These are phyloP conservation scores for Oreochromis mossambicus DNA, from an alignment of 2,797 vertebrate species.

Conservation along the genomic window DNA sequence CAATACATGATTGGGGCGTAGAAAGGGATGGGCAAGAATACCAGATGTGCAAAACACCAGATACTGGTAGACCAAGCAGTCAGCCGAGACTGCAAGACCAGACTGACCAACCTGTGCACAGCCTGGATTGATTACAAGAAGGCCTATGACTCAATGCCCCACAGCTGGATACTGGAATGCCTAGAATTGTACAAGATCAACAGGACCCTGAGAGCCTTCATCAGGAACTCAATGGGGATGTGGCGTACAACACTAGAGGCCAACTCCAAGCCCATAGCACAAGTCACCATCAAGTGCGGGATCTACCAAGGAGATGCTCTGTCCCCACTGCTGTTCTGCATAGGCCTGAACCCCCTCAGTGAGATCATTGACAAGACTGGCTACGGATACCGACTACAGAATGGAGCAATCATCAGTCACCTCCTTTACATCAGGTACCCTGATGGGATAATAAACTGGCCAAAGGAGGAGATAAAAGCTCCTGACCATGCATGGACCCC, in stretches of 20 bases:
- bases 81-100: too few species aligned
- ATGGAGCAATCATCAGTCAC: fast-evolving
- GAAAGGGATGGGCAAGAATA: too few species aligned
- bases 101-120: too few species aligned
- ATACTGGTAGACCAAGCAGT: too few species aligned
- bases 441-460: not conserved
- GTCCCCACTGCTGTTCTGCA: not conserved
- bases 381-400: fast-evolving
- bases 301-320: not conserved
- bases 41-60: too few species aligned
- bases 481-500: not conserved
- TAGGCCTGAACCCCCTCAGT: fast-evolving
- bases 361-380: fast-evolving
- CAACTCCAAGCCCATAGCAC: fast-evolving
- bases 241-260: fast-evolving
- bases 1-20: too few species aligned
- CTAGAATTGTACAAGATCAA: too few species aligned
- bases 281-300: fast-evolving
- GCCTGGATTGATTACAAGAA: too few species aligned
- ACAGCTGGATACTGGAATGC: too few species aligned
- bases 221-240: too few species aligned
- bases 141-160: too few species aligned
- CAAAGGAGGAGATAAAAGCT: not conserved
- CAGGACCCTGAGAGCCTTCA: too few species aligned
- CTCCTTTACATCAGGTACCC: not conserved